Percentiles rank a stretch among this genome's conserved stretches.
phyloP scores from a whole-genome alignment of 2,797 vertebrate genomes.

The Pogoniulus pusillus region DNA sequence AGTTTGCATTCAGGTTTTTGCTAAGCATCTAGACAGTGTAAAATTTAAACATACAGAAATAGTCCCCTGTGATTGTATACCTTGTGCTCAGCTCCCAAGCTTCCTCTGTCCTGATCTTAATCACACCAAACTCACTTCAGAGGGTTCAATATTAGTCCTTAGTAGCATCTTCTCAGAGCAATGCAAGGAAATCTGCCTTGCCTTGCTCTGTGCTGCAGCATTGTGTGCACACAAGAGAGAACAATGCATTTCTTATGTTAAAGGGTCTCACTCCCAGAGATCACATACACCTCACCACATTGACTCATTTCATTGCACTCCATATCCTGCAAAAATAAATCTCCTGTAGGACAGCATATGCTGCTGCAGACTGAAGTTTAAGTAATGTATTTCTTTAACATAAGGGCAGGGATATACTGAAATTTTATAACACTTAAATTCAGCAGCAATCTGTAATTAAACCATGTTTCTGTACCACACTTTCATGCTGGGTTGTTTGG shows the following conservation, averaged over 20 bases:
- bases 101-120: neutral
- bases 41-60: slow-evolving; percentile 61
- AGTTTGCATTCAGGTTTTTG: slow-evolving; percentile 57
- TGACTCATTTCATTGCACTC: slow-evolving; percentile 78
- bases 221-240: slow-evolving; percentile 27
- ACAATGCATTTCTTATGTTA: slow-evolving; percentile 66
- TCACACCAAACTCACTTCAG: neutral
- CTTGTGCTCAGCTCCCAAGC: slow-evolving; percentile 42
- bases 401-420: slow-evolving; percentile 77
- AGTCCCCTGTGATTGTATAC: slow-evolving; percentile 10
- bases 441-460: slow-evolving; percentile 73
- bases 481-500: slow-evolving; percentile 42
- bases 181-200: slow-evolving; percentile 45
- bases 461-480: slow-evolving; percentile 46
- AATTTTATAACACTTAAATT: slow-evolving; percentile 73
- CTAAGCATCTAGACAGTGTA: slow-evolving; percentile 65
- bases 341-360: slow-evolving; percentile 69
- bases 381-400: slow-evolving; percentile 75
- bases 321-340: slow-evolving; percentile 79
- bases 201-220: neutral
- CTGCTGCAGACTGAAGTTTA: slow-evolving; percentile 69
- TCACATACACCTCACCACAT: slow-evolving; percentile 76
- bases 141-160: slow-evolving; percentile 48
- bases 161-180: slow-evolving; percentile 31
- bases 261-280: slow-evolving; percentile 70